Evolutionary conservation across 1,140 invertebrate genomes (phyloP), one percentile per base, ranked within the genome.

Genomic region (Vanessa tameamea): DNA sequence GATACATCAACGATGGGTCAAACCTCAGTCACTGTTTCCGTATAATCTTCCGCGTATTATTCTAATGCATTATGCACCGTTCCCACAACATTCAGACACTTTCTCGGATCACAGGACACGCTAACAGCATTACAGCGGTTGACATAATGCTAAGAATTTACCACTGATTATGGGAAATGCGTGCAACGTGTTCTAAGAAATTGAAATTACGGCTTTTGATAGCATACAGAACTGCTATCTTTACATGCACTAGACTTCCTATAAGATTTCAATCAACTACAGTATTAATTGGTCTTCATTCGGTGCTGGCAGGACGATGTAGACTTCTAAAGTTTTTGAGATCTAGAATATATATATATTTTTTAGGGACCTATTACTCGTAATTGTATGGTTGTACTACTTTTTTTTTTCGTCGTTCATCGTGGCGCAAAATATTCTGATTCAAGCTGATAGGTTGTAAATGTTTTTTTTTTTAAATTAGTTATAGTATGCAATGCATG

Each of bases 91-190:
- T 8, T n/a, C 31, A 26, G 57, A 61, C 63, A 59, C 47, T 70
- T 70, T 63, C 68, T 63, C 59, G 59, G 47, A 43, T 70, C 57
- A 70, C 47, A 70, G 68, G 68, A 70, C 68, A 70, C 26, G 68
- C 20, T 70, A 70, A 70, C 68, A 50, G 59, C 59, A 20, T 31
- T 67, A 15, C 9, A 23, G 16, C 9, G 53, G 53, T 57, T 57
- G 53, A 57, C 47, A 43, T 70, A 61, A 70, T 64, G 68, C 37
- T 51, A 63, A 70, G 53, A 70, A 61, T 61, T 15, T 26, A 31
- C 57, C 57, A n/a, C 31, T 61, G 23, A 61, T 31, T 61, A 61
- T 61, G 57, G 57, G 57, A 61, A 61, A 26, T 16, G 57, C 20
- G 4, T 26, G 55, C 37, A 11, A 43, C 37, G 48, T 26, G 14